Percentiles rank a stretch among this genome's conserved stretches.
Evolutionary conservation across 2,888 invertebrate species (phyloP).

Genomic region (Aromia moschata): DNA sequence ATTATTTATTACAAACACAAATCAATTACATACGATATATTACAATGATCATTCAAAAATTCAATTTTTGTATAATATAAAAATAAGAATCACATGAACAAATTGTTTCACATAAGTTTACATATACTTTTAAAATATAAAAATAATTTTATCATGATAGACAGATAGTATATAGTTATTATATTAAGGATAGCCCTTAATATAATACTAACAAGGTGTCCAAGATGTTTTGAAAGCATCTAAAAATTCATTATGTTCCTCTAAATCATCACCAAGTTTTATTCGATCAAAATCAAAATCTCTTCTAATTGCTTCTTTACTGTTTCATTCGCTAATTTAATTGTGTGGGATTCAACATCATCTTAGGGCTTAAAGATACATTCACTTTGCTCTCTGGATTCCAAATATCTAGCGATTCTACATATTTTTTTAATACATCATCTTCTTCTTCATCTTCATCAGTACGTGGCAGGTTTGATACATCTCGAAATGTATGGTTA

Average conservation of each 20-base stretch:
- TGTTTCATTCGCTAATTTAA: constrained; percentile 16
- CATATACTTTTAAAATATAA: no score
- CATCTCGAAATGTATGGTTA: constrained; percentile 26
- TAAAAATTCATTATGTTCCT: constrained; percentile 23
- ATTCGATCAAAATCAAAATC: constrained; percentile 25
- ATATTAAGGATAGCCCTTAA: no score
- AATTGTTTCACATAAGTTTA: no score
- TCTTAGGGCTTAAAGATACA: constrained; percentile 32
- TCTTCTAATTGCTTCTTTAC: constrained; percentile 15
- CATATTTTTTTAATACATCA: constrained; percentile 34
- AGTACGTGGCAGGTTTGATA: constrained; percentile 11
- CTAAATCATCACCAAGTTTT: constrained; percentile 12
- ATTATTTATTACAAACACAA: no score
- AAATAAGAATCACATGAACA: no score
- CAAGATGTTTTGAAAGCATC: constrained; percentile 30
- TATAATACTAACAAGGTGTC: no score
- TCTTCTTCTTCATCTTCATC: constrained; percentile 11
- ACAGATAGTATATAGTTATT: no score
- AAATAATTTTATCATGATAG: no score
- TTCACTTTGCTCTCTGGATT: constrained; percentile 30
- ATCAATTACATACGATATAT: no score
- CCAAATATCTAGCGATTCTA: constrained; percentile 37
- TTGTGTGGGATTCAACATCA: constrained; percentile 31
- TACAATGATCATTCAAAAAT: no score
- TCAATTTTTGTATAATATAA: no score